Evolutionary conservation across 2,888 invertebrate species (phyloP).

Genomic region (Agriopis leucophaearia): DNA sequence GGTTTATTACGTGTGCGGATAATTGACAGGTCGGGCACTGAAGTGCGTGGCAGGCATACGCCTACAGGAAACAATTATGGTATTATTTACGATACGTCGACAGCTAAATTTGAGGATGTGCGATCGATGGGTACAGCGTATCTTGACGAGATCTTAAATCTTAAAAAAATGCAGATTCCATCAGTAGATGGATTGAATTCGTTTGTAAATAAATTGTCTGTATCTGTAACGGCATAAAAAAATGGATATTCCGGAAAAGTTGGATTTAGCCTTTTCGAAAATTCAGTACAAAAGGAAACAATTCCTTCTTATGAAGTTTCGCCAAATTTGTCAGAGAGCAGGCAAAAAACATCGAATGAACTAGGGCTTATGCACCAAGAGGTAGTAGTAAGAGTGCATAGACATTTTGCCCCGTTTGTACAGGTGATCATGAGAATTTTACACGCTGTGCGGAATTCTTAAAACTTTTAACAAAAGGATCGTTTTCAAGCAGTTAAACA

Average conservation of each 20-base stretch:
- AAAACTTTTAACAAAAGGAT: not conserved
- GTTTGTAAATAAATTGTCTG: not conserved
- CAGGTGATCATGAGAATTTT: not conserved
- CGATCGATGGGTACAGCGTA: no score
- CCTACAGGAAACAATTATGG: no score
- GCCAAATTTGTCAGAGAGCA: no score
- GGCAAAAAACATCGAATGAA: no score
- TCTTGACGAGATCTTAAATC: constrained; percentile 1
- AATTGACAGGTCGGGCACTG: no score
- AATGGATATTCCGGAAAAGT: not conserved
- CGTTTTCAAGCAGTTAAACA: no score
- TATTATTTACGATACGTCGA: no score
- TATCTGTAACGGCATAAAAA: not conserved
- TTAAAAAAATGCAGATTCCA: not conserved
- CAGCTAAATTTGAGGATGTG: no score
- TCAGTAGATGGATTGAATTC: not conserved
- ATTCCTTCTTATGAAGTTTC: no score
- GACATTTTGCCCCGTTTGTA: not conserved
- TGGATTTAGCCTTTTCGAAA: not conserved
- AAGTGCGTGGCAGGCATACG: no score
- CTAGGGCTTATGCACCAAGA: not conserved
- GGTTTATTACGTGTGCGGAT: not conserved
- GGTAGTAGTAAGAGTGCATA: not conserved
- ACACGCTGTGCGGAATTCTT: not conserved
- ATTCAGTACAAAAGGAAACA: no score